Base-by-base conservation (phyloP, 2,888 invertebrate species). In the Nezara viridula region DNA sequence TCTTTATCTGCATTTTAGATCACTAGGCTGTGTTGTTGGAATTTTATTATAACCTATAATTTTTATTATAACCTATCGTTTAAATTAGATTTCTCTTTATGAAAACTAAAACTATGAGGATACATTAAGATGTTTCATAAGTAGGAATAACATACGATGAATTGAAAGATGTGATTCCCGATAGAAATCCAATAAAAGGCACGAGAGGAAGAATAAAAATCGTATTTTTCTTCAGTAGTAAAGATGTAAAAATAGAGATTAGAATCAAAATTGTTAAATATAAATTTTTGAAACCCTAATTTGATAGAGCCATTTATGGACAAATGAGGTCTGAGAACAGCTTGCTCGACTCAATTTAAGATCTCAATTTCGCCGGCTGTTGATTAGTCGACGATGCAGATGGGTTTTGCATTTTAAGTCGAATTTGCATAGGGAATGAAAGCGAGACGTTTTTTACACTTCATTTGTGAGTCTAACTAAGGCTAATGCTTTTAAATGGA, bases 391-490 rank as follows among this genome's bases (percentile, higher is more conserved):
- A 27, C 19, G 19, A 19, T 73, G 66, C 19, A 73, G 32, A 73
- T 73, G 66, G 21, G 32, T 37, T 60, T 73, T 73, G 66, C 66
- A 73, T 73, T 73, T 73, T 37, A 73, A 73, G 37, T 73, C 19
- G 60, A 37, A 73, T 73, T 73, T 37, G 37, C 66, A 73, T 73
- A 73, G 19, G 32, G 19, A 73, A 73, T 37, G 37, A 21, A 73
- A 73, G 7, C 32, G 66, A 21, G 66, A 37, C 32, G 5, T 19
- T 73, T 73, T 73, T 73, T 73, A 37, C 66, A 37, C 19, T 73
- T 73, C 66, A 73, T 73, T 73, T 73, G 66, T 9, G 66, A 73
- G 32, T 73, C 66, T 37, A 73, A 73, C 37, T 37, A 73, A 73
- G 19, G 32, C 37, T 73, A 37, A 37, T 37, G 32, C 66, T 37